Evolutionary conservation across 2,797 vertebrate genomes (phyloP), one percentile per base, ranked within the genome.

Genomic region (Oryzias sinensis): DNA sequence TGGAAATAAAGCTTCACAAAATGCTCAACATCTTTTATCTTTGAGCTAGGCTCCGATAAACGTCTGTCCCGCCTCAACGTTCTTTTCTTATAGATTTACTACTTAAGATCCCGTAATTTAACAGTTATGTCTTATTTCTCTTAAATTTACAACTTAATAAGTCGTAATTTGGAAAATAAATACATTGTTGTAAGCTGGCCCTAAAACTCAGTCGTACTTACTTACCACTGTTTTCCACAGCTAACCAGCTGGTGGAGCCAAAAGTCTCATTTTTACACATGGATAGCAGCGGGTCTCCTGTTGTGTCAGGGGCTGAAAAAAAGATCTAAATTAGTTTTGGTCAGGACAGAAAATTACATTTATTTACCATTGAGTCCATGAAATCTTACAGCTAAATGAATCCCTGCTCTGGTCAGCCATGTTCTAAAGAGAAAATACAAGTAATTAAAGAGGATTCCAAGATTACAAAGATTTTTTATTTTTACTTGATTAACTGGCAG

Each of bases 251-350:
- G 27, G 4, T 47, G 25, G 53, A 62, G 33, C 22, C 15, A 45
- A 1, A 2, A n/a, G n/a, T 48, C 2, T 70, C 55, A 18, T 64
- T 53, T 40, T 65, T 11, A 46, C 29, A 6, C 0, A 54, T 50
- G 2, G 48, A 20, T 40, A 87, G 71, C 45, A 82, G 18, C 84
- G 88, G 64, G 53, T 69, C 37, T 43, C 16, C 37, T 43, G 72
- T 46, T 14, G 4, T 9, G n/a, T 76, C 66, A 4, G 58, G 51
- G 6, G 16, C 88, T 90, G 70, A 33, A 20, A 20, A 65, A 17
- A 17, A 62, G 5, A 48, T 45, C 33, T 37, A 37, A 37, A 11
- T 37, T 37, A 37, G 9, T 37, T 37, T 37, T 37, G 33, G 33
- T 9, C 33, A 37, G 11, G 33, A 37, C 33, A 37, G 33, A 37